These are phyloP conservation scores for Phragmatobia fuliginosa DNA, from an alignment of 2,888 invertebrate genomes.

Conservation along the genomic window DNA sequence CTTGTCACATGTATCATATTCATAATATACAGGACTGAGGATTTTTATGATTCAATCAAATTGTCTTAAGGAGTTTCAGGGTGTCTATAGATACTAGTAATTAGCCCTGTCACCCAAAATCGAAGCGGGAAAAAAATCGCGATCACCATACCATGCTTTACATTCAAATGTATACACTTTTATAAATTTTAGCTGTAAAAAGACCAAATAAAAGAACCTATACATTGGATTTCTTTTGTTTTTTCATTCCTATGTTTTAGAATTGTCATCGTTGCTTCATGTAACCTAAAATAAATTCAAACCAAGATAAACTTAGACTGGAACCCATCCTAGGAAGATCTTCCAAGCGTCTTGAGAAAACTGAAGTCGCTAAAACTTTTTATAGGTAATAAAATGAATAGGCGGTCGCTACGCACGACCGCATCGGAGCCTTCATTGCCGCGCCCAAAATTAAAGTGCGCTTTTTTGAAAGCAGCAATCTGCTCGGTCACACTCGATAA, in stretches of 20 bases:
- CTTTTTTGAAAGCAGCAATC: conserved; percentile 81
- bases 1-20: neutral
- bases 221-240: neutral
- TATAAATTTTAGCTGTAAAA: neutral
- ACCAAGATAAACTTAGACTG: conserved; percentile 10
- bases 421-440: conserved; percentile 64
- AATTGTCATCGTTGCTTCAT: neutral
- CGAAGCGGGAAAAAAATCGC: too few species aligned
- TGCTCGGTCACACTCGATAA: conserved; percentile 83
- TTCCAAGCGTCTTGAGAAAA: conserved; percentile 46
- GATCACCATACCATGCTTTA: neutral
- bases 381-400: conserved; percentile 84
- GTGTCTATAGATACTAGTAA: too few species aligned
- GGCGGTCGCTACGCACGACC: conserved; percentile 78
- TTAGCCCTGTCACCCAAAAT: too few species aligned
- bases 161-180: neutral
- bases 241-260: neutral
- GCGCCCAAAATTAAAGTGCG: conserved; percentile 81
- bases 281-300: conserved; percentile 17
- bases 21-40: neutral
- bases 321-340: conserved; percentile 41
- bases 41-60: too few species aligned
- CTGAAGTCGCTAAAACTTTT: conserved; percentile 66
- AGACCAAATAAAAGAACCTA: neutral
- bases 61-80: too few species aligned